phyloP scores from a whole-genome alignment of 2,888 invertebrate species.

The Drosophila trichaetosa region DNA sequence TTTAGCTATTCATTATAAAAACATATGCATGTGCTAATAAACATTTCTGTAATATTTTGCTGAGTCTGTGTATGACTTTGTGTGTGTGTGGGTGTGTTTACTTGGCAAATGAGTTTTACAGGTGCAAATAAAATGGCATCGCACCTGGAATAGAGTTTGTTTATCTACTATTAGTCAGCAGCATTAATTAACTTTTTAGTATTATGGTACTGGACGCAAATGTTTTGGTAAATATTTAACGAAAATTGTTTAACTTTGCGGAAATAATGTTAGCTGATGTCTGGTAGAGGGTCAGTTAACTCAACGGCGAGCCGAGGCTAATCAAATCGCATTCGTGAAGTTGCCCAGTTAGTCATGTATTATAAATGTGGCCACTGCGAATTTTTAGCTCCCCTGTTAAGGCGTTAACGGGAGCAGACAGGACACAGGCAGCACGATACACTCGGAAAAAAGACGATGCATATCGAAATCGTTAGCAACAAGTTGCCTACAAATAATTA shows the following conservation, averaged over 20 bases:
- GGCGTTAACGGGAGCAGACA: slow-evolving; percentile 18
- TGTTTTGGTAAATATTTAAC: slow-evolving; percentile 54
- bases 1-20: slow-evolving; percentile 20
- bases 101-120: slow-evolving; percentile 47
- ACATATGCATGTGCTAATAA: slow-evolving; percentile 24
- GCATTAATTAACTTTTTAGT: slow-evolving; percentile 47
- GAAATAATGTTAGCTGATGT: slow-evolving; percentile 16
- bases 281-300: slow-evolving; percentile 69
- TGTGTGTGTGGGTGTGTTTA: slow-evolving; percentile 20
- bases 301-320: slow-evolving; percentile 42
- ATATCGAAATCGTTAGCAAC: background rate
- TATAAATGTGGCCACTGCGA: slow-evolving; percentile 73
- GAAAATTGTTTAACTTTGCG: slow-evolving; percentile 29
- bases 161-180: slow-evolving; percentile 40
- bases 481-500: background rate
- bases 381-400: slow-evolving; percentile 50
- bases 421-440: slow-evolving; percentile 23
- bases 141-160: slow-evolving; percentile 14
- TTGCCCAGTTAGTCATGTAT: slow-evolving; percentile 56
- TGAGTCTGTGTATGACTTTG: background rate
- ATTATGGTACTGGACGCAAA: slow-evolving; percentile 34
- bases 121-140: slow-evolving; percentile 35
- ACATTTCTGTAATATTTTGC: slow-evolving; percentile 16
- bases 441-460: background rate
- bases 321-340: slow-evolving; percentile 53